Conservation (phyloP, 2,113 vertebrate genomes). For the Petrocephalus zakoni region DNA sequence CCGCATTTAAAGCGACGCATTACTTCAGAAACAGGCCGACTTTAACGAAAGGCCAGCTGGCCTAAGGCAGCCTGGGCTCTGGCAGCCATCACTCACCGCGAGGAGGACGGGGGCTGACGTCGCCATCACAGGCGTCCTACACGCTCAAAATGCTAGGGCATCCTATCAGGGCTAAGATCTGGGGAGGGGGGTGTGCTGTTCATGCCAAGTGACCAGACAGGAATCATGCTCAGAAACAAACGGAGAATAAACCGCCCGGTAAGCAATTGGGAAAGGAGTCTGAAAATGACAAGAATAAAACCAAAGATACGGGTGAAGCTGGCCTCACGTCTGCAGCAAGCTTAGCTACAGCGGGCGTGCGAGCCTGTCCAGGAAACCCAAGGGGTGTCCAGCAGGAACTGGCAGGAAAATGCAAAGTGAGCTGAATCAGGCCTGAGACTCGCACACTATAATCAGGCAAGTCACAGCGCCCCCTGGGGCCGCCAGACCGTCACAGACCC, state of each 20-base stretch:
- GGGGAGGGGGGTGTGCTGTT: slow-evolving; percentile 10
- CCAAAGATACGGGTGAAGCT: neutral
- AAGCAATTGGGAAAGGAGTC: slow-evolving; percentile 27
- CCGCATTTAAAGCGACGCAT: slow-evolving; percentile 62
- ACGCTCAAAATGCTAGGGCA: slow-evolving; percentile 64
- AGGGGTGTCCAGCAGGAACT: neutral
- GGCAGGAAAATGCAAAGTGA: neutral
- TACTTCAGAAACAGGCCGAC: slow-evolving; percentile 65
- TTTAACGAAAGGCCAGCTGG: slow-evolving; percentile 65
- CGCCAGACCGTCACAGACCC: neutral
- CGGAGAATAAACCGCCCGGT: slow-evolving; percentile 35
- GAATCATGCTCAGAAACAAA: slow-evolving; percentile 47
- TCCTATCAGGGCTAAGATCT: slow-evolving; percentile 53
- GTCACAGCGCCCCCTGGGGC: neutral
- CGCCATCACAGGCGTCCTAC: slow-evolving; percentile 65
- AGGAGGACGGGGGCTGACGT: slow-evolving; percentile 51
- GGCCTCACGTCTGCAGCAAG: neutral
- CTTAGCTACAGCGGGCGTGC: neutral
- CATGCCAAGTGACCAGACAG: slow-evolving; percentile 49
- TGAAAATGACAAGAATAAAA: slow-evolving; percentile 60
- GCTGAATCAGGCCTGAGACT: neutral
- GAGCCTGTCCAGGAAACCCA: neutral
- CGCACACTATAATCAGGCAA: neutral
- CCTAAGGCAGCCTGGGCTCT: slow-evolving; percentile 60
- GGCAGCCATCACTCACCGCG: slow-evolving; percentile 58